phyloP scores from a whole-genome alignment of 1,140 invertebrate species.

The Gonioctena quinquepunctata region DNA sequence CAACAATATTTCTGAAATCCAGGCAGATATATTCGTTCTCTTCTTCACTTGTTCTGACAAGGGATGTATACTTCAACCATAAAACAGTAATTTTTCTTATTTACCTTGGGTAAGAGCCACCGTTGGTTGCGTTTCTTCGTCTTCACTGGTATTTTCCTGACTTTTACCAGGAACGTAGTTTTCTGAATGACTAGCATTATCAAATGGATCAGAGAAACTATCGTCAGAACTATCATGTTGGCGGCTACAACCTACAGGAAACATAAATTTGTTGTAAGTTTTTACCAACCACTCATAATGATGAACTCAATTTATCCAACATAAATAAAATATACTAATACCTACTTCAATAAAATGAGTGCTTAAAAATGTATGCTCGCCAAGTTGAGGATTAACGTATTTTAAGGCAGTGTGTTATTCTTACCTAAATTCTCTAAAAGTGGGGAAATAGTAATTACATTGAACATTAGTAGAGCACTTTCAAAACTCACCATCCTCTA shows the following conservation, averaged over 20 bases:
- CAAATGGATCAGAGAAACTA: constrained; percentile 5
- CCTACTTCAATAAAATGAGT: constrained; percentile 11
- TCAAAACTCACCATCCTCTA: constrained; percentile 19
- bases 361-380: not conserved
- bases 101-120: not conserved
- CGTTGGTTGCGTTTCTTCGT: not conserved
- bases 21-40: not conserved
- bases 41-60: constrained; percentile 6
- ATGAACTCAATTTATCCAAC: not conserved
- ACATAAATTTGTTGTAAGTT: constrained; percentile 19
- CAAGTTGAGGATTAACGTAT: not conserved
- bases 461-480: constrained; percentile 1
- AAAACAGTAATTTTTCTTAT: not conserved
- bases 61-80: not conserved
- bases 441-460: not conserved
- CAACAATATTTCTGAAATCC: not conserved
- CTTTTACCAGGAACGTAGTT: not conserved
- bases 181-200: not conserved
- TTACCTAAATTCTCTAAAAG: not conserved
- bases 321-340: constrained; percentile 9
- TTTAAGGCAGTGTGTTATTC: not conserved
- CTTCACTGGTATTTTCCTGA: too few relatives aligned
- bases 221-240: not conserved
- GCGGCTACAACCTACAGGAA: constrained; percentile 8
- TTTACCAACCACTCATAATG: not conserved